phyloP scores from a whole-genome alignment of 2,113 vertebrate species.

The Elgaria multicarinata region DNA sequence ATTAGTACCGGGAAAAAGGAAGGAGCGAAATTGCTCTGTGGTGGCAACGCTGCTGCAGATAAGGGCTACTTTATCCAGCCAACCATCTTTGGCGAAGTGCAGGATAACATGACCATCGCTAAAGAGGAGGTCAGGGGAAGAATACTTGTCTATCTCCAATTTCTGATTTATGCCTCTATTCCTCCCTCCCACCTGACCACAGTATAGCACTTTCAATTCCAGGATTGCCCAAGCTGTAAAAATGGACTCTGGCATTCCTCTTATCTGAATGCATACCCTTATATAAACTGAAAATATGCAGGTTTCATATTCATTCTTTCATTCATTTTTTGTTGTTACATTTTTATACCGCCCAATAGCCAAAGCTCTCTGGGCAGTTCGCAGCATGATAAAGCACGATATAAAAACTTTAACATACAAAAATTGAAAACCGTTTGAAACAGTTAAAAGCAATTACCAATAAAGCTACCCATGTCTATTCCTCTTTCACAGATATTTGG shows the following conservation, averaged over 20 bases:
- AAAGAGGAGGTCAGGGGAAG: conserved; percentile 87
- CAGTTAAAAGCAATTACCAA: no score
- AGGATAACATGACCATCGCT: conserved; percentile 94
- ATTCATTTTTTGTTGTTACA: no score
- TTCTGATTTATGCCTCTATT: background rate
- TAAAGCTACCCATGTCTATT: background rate
- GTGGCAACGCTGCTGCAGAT: conserved; percentile 88
- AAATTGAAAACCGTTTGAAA: no score
- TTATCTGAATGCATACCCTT: background rate
- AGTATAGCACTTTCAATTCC: fast-evolving
- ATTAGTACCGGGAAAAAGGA: conserved; percentile 88
- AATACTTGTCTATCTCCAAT: background rate
- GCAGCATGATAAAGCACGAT: no score
- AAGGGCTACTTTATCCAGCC: conserved; percentile 97
- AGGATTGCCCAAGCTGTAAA: fast-evolving
- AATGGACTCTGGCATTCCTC: background rate
- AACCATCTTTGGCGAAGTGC: conserved; percentile 92
- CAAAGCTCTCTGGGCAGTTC: no score
- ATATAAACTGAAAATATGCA: background rate
- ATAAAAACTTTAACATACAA: no score
- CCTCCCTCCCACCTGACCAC: background rate
- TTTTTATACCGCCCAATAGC: no score
- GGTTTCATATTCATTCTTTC: no score
- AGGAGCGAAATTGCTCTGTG: conserved; percentile 93
- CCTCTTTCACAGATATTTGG: conserved; percentile 89